Conservation (phyloP, 2,113 vertebrate genomes). For the Trematomus loennbergii region DNA sequence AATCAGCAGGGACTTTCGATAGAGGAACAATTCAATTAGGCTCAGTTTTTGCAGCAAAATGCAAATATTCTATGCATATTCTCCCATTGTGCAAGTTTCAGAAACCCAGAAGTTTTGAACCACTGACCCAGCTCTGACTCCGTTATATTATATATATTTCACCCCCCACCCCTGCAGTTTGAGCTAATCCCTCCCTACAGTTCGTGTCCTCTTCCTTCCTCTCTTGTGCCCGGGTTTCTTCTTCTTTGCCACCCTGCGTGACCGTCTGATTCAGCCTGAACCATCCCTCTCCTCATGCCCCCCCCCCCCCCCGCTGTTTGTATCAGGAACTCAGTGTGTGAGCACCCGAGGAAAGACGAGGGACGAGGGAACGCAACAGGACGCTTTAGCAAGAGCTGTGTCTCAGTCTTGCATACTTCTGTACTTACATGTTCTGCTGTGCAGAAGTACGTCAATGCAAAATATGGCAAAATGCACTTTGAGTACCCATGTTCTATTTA, state of each 20-base stretch:
- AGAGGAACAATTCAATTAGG: not conserved
- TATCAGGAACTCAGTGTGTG: conserved; percentile 61
- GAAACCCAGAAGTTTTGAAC: conserved; percentile 41
- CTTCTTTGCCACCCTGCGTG: conserved; percentile 45
- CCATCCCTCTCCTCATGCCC: conserved; percentile 24
- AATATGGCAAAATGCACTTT: too few species aligned
- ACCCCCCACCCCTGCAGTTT: conserved; percentile 27
- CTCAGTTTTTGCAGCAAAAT: not conserved
- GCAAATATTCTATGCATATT: not conserved
- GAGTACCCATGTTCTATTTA: too few species aligned
- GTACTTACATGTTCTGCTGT: too few species aligned
- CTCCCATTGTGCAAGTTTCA: conserved; percentile 14
- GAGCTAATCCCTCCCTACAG: conserved; percentile 63
- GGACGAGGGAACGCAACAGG: conserved; percentile 31
- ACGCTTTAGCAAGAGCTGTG: conserved; percentile 55
- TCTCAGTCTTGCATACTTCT: too few species aligned
- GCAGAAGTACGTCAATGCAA: too few species aligned
- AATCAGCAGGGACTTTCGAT: not conserved
- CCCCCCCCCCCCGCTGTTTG: conserved; percentile 29
- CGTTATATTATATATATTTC: conserved; percentile 31
- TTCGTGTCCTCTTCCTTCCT: conserved; percentile 28
- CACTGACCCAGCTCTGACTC: conserved; percentile 54
- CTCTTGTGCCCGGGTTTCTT: conserved; percentile 33
- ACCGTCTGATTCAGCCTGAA: conserved; percentile 62
- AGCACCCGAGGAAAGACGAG: conserved; percentile 27